These are phyloP conservation scores for Anastrepha ludens DNA, from an alignment of 1,140 invertebrate genomes.

Conservation along the genomic window DNA sequence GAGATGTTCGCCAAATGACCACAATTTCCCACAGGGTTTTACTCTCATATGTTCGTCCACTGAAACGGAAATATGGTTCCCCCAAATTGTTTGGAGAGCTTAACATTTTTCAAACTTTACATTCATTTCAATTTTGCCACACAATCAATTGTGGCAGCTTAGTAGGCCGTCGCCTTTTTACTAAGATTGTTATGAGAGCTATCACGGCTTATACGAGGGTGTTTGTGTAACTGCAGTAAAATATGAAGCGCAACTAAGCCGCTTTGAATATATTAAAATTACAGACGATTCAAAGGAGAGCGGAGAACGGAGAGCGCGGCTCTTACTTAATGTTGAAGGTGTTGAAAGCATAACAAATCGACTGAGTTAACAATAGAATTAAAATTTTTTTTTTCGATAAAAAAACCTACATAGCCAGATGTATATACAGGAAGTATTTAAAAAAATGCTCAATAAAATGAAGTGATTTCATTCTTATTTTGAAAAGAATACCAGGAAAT, in stretches of 20 bases:
- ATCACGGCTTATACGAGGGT: neutral
- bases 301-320: neutral
- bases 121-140: slow-evolving; percentile 48
- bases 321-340: neutral
- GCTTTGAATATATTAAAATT: slow-evolving; percentile 42
- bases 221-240: slow-evolving; percentile 16
- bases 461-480: neutral
- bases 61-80: slow-evolving; percentile 47
- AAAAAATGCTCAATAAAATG: neutral
- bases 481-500: no score
- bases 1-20: no score
- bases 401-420: neutral
- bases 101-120: slow-evolving; percentile 43
- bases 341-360: slow-evolving; percentile 50
- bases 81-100: slow-evolving; percentile 26
- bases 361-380: slow-evolving; percentile 36
- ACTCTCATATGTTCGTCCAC: no score
- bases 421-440: neutral
- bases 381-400: neutral
- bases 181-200: slow-evolving; percentile 23
- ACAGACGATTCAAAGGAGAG: slow-evolving; percentile 14
- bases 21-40: neutral
- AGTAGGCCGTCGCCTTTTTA: neutral
- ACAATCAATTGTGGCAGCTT: slow-evolving; percentile 48
- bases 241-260: slow-evolving; percentile 36